A percentile compares a stretch with the other conserved stretches of the same genome.
These are phyloP conservation scores for Eriocheir sinensis DNA, from an alignment of 1,140 invertebrate genomes.

Conservation along the genomic window DNA sequence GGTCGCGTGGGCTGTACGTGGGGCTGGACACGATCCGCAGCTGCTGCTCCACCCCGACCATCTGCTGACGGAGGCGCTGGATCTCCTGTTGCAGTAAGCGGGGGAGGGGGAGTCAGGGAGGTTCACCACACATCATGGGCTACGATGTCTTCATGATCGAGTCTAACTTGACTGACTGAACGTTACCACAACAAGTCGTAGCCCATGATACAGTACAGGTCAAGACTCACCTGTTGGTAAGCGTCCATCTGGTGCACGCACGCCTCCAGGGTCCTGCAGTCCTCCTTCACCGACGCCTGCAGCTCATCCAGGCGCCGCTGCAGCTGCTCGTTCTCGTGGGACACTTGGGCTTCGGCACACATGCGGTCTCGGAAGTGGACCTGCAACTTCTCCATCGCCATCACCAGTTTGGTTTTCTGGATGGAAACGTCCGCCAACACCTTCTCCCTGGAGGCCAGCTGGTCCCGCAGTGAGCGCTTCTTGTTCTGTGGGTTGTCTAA, in stretches of 20 bases:
- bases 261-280: conserved; percentile 88
- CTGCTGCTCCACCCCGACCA: conserved; percentile 93
- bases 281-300: conserved; percentile 86
- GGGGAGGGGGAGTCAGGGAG: not conserved
- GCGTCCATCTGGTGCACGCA: conserved; percentile 92
- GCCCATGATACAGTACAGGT: conserved; percentile 5
- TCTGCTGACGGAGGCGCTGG: conserved; percentile 90
- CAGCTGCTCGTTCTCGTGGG: conserved; percentile 87
- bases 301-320: conserved; percentile 87
- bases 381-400: conserved; percentile 96
- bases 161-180: not conserved
- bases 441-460: conserved; percentile 92
- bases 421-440: conserved; percentile 92
- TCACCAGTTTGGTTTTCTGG: conserved; percentile 93
- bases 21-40: conserved; percentile 90
- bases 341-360: conserved; percentile 89
- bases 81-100: conserved; percentile 86
- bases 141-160: not conserved
- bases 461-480: conserved; percentile 92
- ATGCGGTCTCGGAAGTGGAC: conserved; percentile 94
- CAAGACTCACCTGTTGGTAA: conserved; percentile 87
- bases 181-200: not conserved
- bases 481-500: conserved; percentile 91
- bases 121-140: conserved; percentile 33
- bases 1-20: conserved; percentile 90